phyloP scores from a whole-genome alignment of 2,113 vertebrate species.

The Rhynchomys soricoides region DNA sequence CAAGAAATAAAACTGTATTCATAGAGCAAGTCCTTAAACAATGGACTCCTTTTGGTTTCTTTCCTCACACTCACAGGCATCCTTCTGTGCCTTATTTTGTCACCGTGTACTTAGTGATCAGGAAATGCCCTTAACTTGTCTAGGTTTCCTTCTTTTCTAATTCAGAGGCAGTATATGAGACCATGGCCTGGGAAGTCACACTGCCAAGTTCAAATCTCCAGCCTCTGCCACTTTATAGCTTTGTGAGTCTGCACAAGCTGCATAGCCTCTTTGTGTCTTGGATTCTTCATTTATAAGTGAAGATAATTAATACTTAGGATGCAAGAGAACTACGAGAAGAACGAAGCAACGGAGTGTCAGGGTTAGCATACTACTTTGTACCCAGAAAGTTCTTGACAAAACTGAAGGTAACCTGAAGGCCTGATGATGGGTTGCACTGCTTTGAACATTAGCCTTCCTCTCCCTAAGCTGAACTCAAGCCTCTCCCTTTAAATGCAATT shows the following conservation, averaged over 20 bases:
- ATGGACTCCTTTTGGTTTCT: neutral
- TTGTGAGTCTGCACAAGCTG: constrained; percentile 13
- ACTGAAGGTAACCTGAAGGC: neutral
- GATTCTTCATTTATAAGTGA: constrained; percentile 2
- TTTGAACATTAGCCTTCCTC: neutral
- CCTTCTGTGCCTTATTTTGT: constrained; percentile 30
- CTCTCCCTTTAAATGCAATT: neutral
- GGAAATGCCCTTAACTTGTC: neutral
- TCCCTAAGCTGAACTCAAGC: neutral
- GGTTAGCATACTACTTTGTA: neutral
- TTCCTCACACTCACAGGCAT: neutral
- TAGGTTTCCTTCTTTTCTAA: neutral
- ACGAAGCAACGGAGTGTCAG: neutral
- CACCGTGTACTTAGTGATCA: constrained; percentile 16
- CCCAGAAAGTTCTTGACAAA: constrained; percentile 26
- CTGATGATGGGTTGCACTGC: neutral
- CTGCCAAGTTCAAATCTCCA: constrained; percentile 26
- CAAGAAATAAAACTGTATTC: constrained; percentile 3
- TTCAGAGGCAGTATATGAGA: neutral
- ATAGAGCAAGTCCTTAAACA: constrained; percentile 8
- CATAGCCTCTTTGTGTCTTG: neutral
- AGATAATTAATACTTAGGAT: neutral
- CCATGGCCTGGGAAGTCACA: neutral
- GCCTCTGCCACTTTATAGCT: neutral
- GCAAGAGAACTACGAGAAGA: neutral